Evolutionary conservation across 2,888 invertebrate genomes (phyloP).

Genomic region (Oscheius myriophilus): DNA sequence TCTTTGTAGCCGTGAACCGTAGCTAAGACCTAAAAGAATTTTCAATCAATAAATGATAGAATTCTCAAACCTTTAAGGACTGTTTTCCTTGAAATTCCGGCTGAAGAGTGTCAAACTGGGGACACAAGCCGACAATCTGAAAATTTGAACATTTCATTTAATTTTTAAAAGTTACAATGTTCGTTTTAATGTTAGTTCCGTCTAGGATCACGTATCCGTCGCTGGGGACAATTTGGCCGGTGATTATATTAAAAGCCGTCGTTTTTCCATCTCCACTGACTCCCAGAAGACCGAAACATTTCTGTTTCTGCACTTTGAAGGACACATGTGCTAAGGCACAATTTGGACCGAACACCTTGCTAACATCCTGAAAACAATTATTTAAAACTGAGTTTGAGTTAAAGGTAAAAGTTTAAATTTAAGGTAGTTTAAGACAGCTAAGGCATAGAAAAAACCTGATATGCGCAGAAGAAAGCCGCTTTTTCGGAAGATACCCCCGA

Average conservation of each 20-base stretch:
- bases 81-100: conserved; percentile 58
- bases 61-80: conserved; percentile 18
- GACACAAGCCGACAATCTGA: conserved; percentile 60
- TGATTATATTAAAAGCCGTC: conserved; percentile 66
- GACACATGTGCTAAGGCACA: conserved; percentile 52
- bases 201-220: conserved; percentile 50
- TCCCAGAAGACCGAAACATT: conserved; percentile 67
- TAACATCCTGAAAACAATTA: conserved; percentile 20
- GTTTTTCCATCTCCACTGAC: conserved; percentile 64
- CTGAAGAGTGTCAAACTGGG: conserved; percentile 63
- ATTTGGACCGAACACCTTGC: conserved; percentile 40
- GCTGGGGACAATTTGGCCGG: conserved; percentile 45
- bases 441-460: too few species aligned
- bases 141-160: neutral
- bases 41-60: too few species aligned
- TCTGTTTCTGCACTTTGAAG: conserved; percentile 48
- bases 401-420: too few species aligned
- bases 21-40: conserved; percentile 38
- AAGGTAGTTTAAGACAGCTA: too few species aligned
- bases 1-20: conserved; percentile 49
- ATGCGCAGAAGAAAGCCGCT: too few species aligned
- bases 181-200: conserved; percentile 42
- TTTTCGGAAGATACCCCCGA: too few species aligned
- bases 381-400: too few species aligned
- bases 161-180: conserved; percentile 28